Evolutionary conservation across 2,797 vertebrate species (phyloP).

Genomic region (Heterohyrax brucei): DNA sequence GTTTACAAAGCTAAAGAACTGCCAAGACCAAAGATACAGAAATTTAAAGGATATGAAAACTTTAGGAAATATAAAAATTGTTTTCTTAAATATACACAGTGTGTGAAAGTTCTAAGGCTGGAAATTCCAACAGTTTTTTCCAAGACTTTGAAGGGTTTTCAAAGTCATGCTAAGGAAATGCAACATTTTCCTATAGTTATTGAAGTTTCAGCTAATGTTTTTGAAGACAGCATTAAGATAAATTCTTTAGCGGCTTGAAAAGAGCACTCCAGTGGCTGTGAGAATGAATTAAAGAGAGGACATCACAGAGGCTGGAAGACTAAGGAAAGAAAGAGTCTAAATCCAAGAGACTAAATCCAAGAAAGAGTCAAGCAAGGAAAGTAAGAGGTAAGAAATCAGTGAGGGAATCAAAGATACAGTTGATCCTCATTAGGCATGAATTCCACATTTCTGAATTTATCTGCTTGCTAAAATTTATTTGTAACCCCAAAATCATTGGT

Average conservation of each 20-base stretch:
- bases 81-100: background rate
- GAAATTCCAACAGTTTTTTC: conserved; percentile 8
- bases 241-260: background rate
- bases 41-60: background rate
- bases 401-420: background rate
- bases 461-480: no score
- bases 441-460: no score
- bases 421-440: no score
- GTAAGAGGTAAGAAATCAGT: background rate
- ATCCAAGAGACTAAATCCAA: no score
- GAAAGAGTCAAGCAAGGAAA: background rate
- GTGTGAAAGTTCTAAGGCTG: background rate
- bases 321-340: background rate
- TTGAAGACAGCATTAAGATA: background rate
- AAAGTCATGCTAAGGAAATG: background rate
- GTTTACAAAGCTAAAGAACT: background rate
- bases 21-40: background rate
- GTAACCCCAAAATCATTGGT: no score
- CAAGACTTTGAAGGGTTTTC: background rate
- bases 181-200: background rate
- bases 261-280: background rate
- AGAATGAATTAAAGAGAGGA: background rate
- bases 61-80: background rate
- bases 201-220: background rate
- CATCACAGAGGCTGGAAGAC: background rate